Evolutionary conservation across 2,797 vertebrate species (phyloP).

Genomic region (Gobionotothen gibberifrons): DNA sequence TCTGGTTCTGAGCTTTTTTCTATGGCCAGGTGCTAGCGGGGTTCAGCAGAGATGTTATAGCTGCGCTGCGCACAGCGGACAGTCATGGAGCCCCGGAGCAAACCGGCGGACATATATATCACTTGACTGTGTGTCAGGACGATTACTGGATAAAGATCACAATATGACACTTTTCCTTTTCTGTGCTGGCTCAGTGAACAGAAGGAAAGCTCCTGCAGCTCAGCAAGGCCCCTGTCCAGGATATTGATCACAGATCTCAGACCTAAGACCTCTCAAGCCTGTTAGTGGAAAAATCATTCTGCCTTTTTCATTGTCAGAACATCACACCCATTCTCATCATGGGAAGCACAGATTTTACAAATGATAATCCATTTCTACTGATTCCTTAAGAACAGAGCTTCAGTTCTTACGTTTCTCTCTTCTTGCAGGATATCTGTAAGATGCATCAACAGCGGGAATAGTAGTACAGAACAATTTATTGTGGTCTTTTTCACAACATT

Average conservation of each 20-base stretch:
- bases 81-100: constrained; percentile 85
- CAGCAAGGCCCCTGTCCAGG: constrained; percentile 72
- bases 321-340: constrained; percentile 23
- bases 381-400: not conserved
- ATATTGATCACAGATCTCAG: constrained; percentile 81
- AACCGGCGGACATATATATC: constrained; percentile 89
- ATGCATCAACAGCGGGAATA: not conserved
- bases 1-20: constrained; percentile 39
- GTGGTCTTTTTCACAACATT: not conserved
- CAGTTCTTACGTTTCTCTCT: not conserved
- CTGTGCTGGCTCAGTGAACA: constrained; percentile 90
- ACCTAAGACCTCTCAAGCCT: constrained; percentile 72
- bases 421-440: not conserved
- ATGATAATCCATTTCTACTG: constrained; percentile 14
- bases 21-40: constrained; percentile 29
- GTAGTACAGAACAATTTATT: not conserved
- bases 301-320: constrained; percentile 57
- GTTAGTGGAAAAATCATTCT: constrained; percentile 62
- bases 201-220: constrained; percentile 85
- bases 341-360: constrained; percentile 5
- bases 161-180: constrained; percentile 98
- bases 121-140: constrained; percentile 91
- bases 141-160: constrained; percentile 98
- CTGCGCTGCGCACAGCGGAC: constrained; percentile 56
- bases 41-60: constrained; percentile 65